Evolutionary conservation across 2,888 invertebrate species (phyloP).

Genomic region (Digitonthophagus gazella): DNA sequence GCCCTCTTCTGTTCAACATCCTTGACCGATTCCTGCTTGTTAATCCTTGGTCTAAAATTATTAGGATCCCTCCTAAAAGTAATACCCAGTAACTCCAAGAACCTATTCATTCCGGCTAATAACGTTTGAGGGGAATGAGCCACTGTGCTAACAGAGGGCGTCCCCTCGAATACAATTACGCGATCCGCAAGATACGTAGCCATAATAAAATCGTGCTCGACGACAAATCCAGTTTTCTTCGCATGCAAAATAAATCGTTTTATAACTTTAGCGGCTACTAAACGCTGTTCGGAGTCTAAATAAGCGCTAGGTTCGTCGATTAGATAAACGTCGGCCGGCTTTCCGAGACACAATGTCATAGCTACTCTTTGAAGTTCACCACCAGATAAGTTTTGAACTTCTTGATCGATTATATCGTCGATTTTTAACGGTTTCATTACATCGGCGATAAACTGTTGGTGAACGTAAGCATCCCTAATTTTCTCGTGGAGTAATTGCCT

Average conservation of each 20-base stretch:
- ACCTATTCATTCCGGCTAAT: conserved; percentile 96
- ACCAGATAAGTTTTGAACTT: conserved; percentile 97
- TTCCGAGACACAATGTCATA: conserved; percentile 92
- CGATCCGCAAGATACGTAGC: conserved; percentile 98
- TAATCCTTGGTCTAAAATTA: conserved; percentile 97
- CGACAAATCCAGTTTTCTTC: conserved; percentile 98
- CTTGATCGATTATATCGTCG: conserved; percentile 96
- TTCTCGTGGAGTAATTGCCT: conserved; percentile 92
- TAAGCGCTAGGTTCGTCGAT: conserved; percentile 99
- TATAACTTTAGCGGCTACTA: conserved; percentile 98
- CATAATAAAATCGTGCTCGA: conserved; percentile 99
- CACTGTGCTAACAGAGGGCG: conserved; percentile 82
- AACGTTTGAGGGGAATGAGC: conserved; percentile 92
- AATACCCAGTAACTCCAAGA: conserved; percentile 91
- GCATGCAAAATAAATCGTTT: conserved; percentile 97
- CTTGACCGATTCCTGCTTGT: conserved; percentile 95
- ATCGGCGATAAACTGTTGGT: conserved; percentile 97
- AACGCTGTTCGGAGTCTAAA: conserved; percentile 98
- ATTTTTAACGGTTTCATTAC: conserved; percentile 98
- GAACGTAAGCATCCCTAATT: conserved; percentile 95
- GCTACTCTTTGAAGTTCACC: conserved; percentile 99
- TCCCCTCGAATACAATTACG: conserved; percentile 97
- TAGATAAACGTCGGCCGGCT: conserved; percentile 98
- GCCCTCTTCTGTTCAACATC: conserved; percentile 96
- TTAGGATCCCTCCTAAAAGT: conserved; percentile 99